Conservation (phyloP, 2,113 vertebrate species). For the Oryzias celebensis region DNA sequence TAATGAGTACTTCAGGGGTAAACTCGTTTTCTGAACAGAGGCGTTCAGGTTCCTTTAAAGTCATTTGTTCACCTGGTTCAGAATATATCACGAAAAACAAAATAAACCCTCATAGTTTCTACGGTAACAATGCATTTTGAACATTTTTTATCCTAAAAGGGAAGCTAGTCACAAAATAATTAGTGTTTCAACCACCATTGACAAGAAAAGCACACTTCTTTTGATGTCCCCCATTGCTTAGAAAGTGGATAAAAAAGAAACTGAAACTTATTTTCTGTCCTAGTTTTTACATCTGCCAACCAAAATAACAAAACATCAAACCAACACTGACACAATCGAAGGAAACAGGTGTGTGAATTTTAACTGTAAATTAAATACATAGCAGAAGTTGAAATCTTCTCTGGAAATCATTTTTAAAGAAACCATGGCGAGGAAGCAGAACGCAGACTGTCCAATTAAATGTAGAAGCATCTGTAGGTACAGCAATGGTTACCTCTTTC, state of each 20-base stretch:
- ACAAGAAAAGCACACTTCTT: not conserved
- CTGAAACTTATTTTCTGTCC: not conserved
- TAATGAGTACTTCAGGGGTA: too few species aligned
- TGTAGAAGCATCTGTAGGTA: not conserved
- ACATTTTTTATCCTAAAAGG: not conserved
- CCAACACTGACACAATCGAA: too few species aligned
- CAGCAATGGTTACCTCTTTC: slow-evolving; percentile 9
- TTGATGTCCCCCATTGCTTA: not conserved
- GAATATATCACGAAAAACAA: too few species aligned
- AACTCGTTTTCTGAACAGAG: too few species aligned
- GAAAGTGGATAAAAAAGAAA: not conserved
- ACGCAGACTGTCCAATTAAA: not conserved
- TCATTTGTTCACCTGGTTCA: too few species aligned
- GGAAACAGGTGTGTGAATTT: too few species aligned
- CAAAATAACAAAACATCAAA: too few species aligned
- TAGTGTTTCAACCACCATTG: not conserved
- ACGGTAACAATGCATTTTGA: too few species aligned
- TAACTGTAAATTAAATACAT: not conserved
- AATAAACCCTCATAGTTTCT: too few species aligned
- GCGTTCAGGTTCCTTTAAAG: too few species aligned
- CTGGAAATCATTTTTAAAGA: too few species aligned
- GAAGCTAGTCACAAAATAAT: slow-evolving; percentile 19
- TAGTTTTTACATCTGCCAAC: too few species aligned
- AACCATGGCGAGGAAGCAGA: not conserved
- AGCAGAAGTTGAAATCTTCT: not conserved